phyloP scores from a whole-genome alignment of 2,113 vertebrate genomes.

The Donacobius atricapilla region DNA sequence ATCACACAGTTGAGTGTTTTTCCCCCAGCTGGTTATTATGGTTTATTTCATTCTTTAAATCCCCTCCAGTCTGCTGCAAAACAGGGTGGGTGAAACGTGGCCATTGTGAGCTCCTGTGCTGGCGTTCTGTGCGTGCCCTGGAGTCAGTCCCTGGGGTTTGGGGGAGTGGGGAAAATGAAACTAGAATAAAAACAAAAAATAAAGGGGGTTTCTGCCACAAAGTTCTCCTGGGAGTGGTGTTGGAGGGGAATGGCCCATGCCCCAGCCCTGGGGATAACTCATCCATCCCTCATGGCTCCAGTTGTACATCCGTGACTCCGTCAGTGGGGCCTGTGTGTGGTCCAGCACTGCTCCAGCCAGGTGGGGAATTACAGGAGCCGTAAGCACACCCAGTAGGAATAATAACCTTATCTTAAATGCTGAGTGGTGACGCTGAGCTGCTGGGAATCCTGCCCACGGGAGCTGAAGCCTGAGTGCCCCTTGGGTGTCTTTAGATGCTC shows the following conservation, averaged over 20 bases:
- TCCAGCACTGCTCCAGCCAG: not conserved
- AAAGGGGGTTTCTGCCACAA: not conserved
- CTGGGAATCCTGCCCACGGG: not conserved
- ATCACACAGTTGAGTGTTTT: not conserved
- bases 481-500: not conserved
- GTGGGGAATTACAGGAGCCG: not conserved
- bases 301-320: accelerated
- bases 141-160: not conserved
- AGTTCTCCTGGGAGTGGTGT: not conserved
- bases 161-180: not conserved
- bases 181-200: not conserved
- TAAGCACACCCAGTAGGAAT: not conserved
- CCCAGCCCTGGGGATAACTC: not conserved
- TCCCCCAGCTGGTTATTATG: not conserved
- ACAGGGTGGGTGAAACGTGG: not conserved
- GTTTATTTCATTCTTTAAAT: not conserved
- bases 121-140: accelerated
- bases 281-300: accelerated
- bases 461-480: not conserved
- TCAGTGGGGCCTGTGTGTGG: not conserved
- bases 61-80: not conserved
- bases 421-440: not conserved
- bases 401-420: not conserved
- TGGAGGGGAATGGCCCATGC: not conserved
- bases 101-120: accelerated